Evolutionary conservation across 1,140 invertebrate species (phyloP), one percentile per base, ranked within the genome.

Genomic region (Matsumurasca onukii): DNA sequence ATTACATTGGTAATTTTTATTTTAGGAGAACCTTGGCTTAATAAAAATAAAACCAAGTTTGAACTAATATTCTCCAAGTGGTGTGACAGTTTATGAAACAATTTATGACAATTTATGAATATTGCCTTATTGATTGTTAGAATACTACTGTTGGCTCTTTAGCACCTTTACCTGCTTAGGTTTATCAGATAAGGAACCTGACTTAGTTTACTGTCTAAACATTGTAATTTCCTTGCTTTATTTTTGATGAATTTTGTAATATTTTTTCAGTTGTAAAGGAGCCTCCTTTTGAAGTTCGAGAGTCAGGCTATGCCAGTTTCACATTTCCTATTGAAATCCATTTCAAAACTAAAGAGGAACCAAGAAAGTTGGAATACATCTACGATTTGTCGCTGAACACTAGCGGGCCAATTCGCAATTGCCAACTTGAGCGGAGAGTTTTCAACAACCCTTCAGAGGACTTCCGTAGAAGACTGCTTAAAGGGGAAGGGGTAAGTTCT

Each of bases 301-400:
- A 98, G 78, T 92, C 92, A 5, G 97, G 97, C 1, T 98, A 98
- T 86, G 96, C 94, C 67, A 93, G 95, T 20, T 98, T 98, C 78
- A 83, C 86, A 48, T 82, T 98, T 57, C 91, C 91, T 1, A 95
- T 98, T 75, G 92, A 97, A 73, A 89, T 98, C 65, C 90, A 93
- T 77, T 88, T 98, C 72, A 92, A 90, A 71, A 97, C 92, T 78
- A 93, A 93, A 78, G 91, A 95, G 78, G 92, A 96, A 76, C 93
- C 92, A 22, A 94, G 93, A 76, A 94, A 90, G 76, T 89, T 97
- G 45, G 64, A 70, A 12, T 95, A 95, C 78, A 81, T 85, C 48
- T 98, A 98, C 82, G 94, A 98, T 79, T 82, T 98, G 52, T 85
- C 86, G 73, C 81, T 98, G 67, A 81, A 85, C 0, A 85, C 83